Evolutionary conservation across 2,113 vertebrate genomes (phyloP).

Genomic region (Arenaria interpres): DNA sequence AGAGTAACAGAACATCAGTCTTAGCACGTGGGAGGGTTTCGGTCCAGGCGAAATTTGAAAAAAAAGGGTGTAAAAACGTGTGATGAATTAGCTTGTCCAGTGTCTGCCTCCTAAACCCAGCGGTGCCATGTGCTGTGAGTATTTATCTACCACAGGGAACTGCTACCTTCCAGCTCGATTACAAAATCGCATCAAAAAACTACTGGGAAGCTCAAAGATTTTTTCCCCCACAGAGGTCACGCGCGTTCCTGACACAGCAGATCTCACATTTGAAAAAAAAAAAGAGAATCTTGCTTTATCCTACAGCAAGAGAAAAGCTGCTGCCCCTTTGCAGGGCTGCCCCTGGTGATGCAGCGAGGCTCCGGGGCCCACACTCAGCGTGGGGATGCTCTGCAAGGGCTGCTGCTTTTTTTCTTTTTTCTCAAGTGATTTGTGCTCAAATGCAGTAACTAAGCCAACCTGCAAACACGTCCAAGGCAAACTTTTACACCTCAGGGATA

Average conservation of each 20-base stretch:
- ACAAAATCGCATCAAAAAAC: background rate
- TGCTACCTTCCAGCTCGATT: background rate
- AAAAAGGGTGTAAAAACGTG: fast-evolving
- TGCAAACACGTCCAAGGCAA: background rate
- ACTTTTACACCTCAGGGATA: background rate
- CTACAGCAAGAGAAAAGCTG: fast-evolving
- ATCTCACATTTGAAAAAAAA: too few species aligned
- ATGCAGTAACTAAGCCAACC: background rate
- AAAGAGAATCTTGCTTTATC: background rate
- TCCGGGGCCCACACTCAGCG: background rate
- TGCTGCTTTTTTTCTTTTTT: too few species aligned
- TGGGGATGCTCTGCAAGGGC: background rate
- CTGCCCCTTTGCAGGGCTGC: background rate
- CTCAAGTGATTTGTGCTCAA: background rate
- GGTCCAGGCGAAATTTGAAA: background rate
- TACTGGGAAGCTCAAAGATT: background rate
- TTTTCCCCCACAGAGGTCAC: background rate
- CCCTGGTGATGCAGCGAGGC: background rate
- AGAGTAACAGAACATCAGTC: background rate
- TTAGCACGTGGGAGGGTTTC: background rate
- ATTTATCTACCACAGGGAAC: background rate
- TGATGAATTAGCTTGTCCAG: background rate
- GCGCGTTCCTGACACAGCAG: background rate
- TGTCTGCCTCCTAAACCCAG: background rate
- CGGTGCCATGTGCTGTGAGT: background rate